Base-by-base conservation (phyloP, 2,888 invertebrate genomes). In the Opisthograptis luteolata region DNA sequence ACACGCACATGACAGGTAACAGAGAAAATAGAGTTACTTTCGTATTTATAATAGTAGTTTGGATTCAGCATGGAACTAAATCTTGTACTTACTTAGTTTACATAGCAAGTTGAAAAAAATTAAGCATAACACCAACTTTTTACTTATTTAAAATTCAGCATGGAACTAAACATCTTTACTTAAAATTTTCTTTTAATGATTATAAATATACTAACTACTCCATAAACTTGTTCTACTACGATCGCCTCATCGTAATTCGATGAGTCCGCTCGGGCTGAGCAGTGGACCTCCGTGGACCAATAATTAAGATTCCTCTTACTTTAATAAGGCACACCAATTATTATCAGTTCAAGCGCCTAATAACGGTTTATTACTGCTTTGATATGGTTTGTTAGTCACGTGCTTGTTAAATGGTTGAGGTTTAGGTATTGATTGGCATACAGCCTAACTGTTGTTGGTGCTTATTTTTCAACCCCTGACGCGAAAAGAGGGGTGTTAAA, bases 221-320 rank as follows among this genome's bases (percentile, higher is more conserved):
- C 19, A 28, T 13, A 12, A 19, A 14, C 9, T 27, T 27, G 25
- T 27, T 22, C 20, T 15, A 14, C 12, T 9, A 24, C n/a, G n/a
- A 25, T 28, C 27, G 9, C 28, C 24, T 25, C 43, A 67, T 67
- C 61, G 64, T 71, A 75, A 72, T 71, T 75, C 63, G 66, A 71
- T 71, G 70, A 71, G 71, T 71, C 66, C 64, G 60, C 62, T 70
- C 64, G 2, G 4, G 5, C 32, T 4, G 17, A 32, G n/a, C 17
- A 20, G 7, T 12, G 20, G 19, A 20, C 34, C 19, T 34, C 34
- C 34, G 5, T 20, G 20, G 7, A 9, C 20, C 19, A 48, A 37
- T 37, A 37, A 42, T 48, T 48, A 42, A 37, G 17, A 42, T 42
- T 42, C 42, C 10, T 10, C 10, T 3, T 6, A 7, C 12, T 13